Percentiles rank a stretch among this genome's conserved stretches.
Conservation (phyloP, 2,888 invertebrate genomes). For the Tetheella fluctuosa region DNA sequence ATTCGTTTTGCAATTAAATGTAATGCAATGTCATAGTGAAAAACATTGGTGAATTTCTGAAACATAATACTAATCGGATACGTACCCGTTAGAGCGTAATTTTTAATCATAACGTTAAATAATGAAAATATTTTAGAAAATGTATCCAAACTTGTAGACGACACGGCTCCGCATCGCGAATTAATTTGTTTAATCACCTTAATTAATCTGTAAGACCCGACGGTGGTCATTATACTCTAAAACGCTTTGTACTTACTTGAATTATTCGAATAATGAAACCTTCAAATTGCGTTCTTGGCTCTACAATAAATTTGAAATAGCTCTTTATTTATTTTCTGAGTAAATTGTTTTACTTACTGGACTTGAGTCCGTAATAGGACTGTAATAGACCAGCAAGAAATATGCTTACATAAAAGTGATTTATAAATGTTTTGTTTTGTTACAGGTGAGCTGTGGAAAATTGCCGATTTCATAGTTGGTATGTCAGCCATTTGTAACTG, state of each 20-base stretch:
- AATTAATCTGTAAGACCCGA: conserved; percentile 13
- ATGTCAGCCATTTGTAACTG: conserved; percentile 26
- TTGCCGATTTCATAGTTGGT: conserved; percentile 28
- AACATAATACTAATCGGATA: background rate
- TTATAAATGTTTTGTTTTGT: conserved; percentile 39
- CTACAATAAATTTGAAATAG: background rate
- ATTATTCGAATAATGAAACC: background rate
- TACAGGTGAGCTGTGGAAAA: conserved; percentile 52
- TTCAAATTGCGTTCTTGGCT: background rate
- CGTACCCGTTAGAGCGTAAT: background rate
- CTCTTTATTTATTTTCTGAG: background rate
- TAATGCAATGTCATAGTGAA: background rate
- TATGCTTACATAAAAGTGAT: conserved; percentile 4
- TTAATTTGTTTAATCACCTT: conserved; percentile 15
- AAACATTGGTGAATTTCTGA: background rate
- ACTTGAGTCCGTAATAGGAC: background rate
- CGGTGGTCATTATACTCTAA: conserved; percentile 4
- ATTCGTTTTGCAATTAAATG: conserved; percentile 27
- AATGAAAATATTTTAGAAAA: background rate
- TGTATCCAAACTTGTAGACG: background rate
- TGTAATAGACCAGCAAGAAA: background rate
- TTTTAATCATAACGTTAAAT: conserved; percentile 9
- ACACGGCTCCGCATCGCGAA: conserved; percentile 8
- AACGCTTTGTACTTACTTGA: background rate
- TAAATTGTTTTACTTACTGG: background rate